Evolutionary conservation across 1,140 invertebrate species (phyloP).

Genomic region (Conus ventricosus): DNA sequence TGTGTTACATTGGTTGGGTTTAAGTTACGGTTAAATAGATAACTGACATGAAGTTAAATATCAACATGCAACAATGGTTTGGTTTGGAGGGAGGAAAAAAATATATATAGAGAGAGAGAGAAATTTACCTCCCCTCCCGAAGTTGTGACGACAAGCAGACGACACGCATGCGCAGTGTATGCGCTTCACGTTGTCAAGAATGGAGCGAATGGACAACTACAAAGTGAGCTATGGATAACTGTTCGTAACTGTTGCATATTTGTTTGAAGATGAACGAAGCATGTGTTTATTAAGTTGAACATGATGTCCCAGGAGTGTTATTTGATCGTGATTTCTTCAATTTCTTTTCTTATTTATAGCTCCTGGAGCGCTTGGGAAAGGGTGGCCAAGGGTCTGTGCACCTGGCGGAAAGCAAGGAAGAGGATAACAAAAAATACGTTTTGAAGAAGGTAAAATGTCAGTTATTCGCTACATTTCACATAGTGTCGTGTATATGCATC

Average conservation of each 20-base stretch:
- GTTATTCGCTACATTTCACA: too few relatives aligned
- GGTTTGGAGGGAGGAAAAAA: too few relatives aligned
- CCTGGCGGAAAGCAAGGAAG: slow-evolving; percentile 58
- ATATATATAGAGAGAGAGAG: too few relatives aligned
- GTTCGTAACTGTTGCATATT: too few relatives aligned
- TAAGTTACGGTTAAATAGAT: too few relatives aligned
- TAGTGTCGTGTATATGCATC: too few relatives aligned
- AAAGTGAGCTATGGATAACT: slow-evolving; percentile 46
- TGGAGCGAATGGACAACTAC: slow-evolving; percentile 58
- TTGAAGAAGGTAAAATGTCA: slow-evolving; percentile 65
- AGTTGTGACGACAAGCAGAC: slow-evolving; percentile 23
- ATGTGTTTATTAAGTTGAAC: too few relatives aligned
- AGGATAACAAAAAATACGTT: slow-evolving; percentile 60
- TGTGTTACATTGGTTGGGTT: too few relatives aligned
- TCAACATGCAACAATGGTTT: too few relatives aligned
- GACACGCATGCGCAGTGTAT: slow-evolving; percentile 58
- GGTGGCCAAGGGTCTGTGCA: slow-evolving; percentile 64
- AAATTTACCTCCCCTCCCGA: not conserved
- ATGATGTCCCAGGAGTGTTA: too few relatives aligned
- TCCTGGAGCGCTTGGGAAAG: slow-evolving; percentile 65
- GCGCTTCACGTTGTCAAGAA: slow-evolving; percentile 68
- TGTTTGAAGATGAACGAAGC: too few relatives aligned
- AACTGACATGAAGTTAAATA: too few relatives aligned
- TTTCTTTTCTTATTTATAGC: slow-evolving; percentile 49
- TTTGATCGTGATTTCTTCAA: not conserved